A percentile compares a stretch with the other conserved stretches of the same genome.
These are phyloP conservation scores for Meteorus sp. DNA, from an alignment of 1,140 invertebrate genomes.

Conservation along the genomic window DNA sequence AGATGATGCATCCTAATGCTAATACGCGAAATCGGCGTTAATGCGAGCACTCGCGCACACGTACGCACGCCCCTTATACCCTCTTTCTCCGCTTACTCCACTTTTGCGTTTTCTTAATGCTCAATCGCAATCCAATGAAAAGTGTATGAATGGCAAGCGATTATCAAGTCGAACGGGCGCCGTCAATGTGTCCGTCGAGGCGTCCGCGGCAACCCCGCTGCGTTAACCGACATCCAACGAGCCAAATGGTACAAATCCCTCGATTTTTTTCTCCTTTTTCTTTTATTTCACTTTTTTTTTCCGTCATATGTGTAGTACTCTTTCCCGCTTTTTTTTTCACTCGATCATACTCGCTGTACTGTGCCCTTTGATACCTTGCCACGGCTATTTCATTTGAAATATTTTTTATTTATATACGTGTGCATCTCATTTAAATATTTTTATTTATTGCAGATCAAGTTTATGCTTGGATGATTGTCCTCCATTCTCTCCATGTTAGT, in stretches of 20 bases:
- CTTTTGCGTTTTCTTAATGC: slow-evolving; percentile 55
- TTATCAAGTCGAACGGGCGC: slow-evolving; percentile 59
- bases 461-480: too few species aligned
- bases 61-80: too few species aligned
- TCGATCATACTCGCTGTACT: too few species aligned
- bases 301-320: background rate
- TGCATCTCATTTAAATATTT: too few species aligned
- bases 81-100: slow-evolving; percentile 19
- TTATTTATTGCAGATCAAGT: too few species aligned
- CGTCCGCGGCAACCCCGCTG: slow-evolving; percentile 58
- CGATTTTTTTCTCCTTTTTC: slow-evolving; percentile 21
- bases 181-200: slow-evolving; percentile 60
- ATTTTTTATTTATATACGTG: background rate
- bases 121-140: slow-evolving; percentile 62
- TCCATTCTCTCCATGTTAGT: too few species aligned
- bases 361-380: too few species aligned
- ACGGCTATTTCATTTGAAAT: too few species aligned
- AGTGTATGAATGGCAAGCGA: slow-evolving; percentile 58
- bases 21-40: slow-evolving; percentile 45
- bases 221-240: slow-evolving; percentile 52
- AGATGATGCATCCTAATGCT: slow-evolving; percentile 61
- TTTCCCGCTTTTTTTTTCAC: background rate
- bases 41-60: too few species aligned
- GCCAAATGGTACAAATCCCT: slow-evolving; percentile 51
- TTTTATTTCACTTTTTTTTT: slow-evolving; percentile 29